Evolutionary conservation across 2,888 invertebrate genomes (phyloP).

Genomic region (Nudaria mundana): DNA sequence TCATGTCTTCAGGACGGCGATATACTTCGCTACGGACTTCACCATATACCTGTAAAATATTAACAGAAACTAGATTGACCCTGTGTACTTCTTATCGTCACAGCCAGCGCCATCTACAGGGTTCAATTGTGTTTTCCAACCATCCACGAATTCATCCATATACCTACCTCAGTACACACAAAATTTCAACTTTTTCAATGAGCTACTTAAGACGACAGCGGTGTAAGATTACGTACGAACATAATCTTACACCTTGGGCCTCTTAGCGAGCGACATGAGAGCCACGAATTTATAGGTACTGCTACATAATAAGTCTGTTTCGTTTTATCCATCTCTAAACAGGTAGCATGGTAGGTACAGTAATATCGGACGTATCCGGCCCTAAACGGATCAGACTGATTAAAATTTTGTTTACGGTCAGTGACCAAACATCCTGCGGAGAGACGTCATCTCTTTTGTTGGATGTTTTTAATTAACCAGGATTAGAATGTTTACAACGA

Average conservation of each 20-base stretch:
- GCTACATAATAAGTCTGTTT: too few relatives aligned
- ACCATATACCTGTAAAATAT: slow-evolving; percentile 32
- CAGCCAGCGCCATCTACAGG: too few relatives aligned
- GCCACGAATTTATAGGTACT: neutral
- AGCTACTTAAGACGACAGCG: too few relatives aligned
- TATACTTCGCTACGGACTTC: slow-evolving; percentile 24
- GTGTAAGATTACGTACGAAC: too few relatives aligned
- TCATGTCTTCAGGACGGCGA: slow-evolving; percentile 34
- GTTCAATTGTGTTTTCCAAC: too few relatives aligned
- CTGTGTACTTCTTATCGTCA: too few relatives aligned
- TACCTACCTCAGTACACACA: too few relatives aligned
- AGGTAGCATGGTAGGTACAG: slow-evolving; percentile 13
- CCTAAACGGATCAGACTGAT: slow-evolving; percentile 41
- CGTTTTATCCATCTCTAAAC: slow-evolving; percentile 3
- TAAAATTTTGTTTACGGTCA: slow-evolving; percentile 44
- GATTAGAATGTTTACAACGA: slow-evolving; percentile 22
- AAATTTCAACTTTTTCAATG: too few relatives aligned
- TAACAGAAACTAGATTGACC: too few relatives aligned
- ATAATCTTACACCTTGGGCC: too few relatives aligned
- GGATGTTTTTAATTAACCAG: slow-evolving; percentile 26
- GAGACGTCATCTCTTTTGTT: slow-evolving; percentile 21
- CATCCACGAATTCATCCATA: too few relatives aligned
- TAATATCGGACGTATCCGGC: slow-evolving; percentile 37
- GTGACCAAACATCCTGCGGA: slow-evolving; percentile 31
- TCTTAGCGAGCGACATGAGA: too few relatives aligned